These are phyloP conservation scores for Chloroceryle aenea DNA, from an alignment of 2,113 vertebrate species.

Conservation along the genomic window DNA sequence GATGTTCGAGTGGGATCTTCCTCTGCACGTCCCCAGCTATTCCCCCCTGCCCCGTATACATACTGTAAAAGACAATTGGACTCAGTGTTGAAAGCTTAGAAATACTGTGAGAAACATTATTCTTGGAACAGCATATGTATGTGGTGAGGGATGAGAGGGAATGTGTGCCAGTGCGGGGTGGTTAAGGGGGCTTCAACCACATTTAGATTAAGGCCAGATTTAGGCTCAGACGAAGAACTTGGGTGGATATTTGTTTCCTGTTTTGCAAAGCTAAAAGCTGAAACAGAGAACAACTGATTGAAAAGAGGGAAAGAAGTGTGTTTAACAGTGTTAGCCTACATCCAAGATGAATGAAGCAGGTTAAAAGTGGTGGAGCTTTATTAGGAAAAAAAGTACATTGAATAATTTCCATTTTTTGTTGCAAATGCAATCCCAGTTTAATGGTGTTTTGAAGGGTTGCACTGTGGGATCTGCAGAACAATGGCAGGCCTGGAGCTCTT, in stretches of 20 bases:
- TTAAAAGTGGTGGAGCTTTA: background rate
- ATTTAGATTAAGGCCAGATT: conserved; percentile 44
- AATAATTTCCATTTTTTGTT: background rate
- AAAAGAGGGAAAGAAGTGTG: background rate
- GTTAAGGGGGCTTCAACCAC: background rate
- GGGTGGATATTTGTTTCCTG: background rate
- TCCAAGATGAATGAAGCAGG: background rate
- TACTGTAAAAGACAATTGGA: background rate
- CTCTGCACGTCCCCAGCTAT: background rate
- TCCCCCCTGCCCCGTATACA: background rate
- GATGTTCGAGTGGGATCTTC: background rate
- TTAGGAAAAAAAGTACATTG: background rate
- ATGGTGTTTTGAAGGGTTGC: background rate
- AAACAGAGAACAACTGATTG: background rate
- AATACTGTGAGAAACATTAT: conserved; percentile 33
- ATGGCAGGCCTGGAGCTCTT: background rate
- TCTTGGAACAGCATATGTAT: conserved; percentile 2
- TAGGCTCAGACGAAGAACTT: background rate
- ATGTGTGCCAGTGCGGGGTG: background rate
- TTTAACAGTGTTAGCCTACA: background rate
- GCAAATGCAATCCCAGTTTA: background rate
- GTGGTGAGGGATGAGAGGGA: background rate
- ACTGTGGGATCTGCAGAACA: background rate
- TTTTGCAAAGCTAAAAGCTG: conserved; percentile 10
- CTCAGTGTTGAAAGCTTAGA: conserved; percentile 3